A percentile compares a stretch with the other conserved stretches of the same genome.
Conservation (phyloP, 1,140 invertebrate genomes). For the Gonioctena quinquepunctata region DNA sequence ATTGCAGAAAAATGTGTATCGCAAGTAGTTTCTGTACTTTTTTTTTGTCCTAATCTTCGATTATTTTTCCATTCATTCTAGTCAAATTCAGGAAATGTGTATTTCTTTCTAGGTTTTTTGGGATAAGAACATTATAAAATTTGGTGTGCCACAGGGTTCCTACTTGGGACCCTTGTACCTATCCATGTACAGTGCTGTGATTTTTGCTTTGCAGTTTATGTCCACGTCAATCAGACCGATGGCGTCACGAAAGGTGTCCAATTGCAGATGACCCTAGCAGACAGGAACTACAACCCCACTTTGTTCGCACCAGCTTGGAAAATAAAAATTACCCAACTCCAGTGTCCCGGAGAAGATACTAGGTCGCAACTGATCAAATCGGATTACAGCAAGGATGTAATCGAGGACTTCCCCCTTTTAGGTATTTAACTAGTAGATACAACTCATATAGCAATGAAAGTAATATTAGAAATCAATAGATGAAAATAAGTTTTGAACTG, state of each 20-base stretch:
- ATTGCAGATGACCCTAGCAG: constrained; percentile 33
- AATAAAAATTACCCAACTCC: constrained; percentile 66
- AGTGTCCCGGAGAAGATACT: constrained; percentile 54
- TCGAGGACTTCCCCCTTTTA: constrained; percentile 39
- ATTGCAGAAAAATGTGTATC: too few species aligned
- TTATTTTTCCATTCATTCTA: too few species aligned
- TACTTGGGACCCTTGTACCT: not conserved
- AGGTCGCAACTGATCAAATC: constrained; percentile 25
- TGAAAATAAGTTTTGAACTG: too few species aligned
- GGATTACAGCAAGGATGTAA: constrained; percentile 20
- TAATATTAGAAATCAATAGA: too few species aligned
- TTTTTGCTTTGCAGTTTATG: constrained; percentile 39
- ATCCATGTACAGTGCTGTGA: not conserved
- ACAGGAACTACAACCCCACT: constrained; percentile 45
- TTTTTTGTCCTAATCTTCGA: too few species aligned
- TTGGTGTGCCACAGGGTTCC: not conserved
- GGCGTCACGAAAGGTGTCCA: constrained; percentile 28
- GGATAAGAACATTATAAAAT: too few species aligned
- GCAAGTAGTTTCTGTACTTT: too few species aligned
- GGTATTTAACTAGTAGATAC: constrained; percentile 26
- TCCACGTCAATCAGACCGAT: constrained; percentile 36
- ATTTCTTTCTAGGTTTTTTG: too few species aligned
- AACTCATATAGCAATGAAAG: too few species aligned
- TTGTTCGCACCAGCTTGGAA: constrained; percentile 58
- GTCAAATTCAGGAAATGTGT: not conserved